Conservation (phyloP, 2,888 invertebrate genomes). For the Hypsopygia costalis region DNA sequence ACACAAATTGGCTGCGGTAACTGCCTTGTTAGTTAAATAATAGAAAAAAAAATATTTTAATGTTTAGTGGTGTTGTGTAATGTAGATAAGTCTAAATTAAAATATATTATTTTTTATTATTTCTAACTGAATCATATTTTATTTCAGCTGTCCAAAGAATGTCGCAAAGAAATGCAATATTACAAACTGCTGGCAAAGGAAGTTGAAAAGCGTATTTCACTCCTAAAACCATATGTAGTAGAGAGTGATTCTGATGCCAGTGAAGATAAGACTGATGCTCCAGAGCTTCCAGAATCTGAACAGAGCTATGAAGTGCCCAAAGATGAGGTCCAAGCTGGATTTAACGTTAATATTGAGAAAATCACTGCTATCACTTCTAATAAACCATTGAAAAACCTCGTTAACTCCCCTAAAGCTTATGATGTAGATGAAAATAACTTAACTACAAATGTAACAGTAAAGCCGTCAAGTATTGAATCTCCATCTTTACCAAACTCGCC, state of each 20-base stretch:
- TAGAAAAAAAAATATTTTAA: too few relatives aligned
- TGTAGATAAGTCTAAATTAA: too few relatives aligned
- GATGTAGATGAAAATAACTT: too few relatives aligned
- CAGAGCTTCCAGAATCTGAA: conserved; percentile 52
- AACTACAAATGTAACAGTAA: conserved; percentile 28
- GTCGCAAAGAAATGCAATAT: conserved; percentile 83
- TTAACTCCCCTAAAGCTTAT: conserved; percentile 12
- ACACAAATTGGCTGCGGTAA: too few relatives aligned
- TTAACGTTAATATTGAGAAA: too few relatives aligned
- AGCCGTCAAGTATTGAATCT: conserved; percentile 19
- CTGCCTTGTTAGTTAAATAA: too few relatives aligned
- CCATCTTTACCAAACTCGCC: conserved; percentile 30
- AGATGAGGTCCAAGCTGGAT: too few relatives aligned
- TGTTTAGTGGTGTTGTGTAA: conserved; percentile 12
- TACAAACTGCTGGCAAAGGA: conserved; percentile 84
- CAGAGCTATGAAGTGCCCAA: conserved; percentile 32
- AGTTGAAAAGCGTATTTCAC: conserved; percentile 79
- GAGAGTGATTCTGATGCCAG: conserved; percentile 43
- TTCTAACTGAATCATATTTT: conserved; percentile 13
- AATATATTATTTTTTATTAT: too few relatives aligned
- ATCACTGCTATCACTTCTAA: conserved; percentile 23
- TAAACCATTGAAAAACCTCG: conserved; percentile 17
- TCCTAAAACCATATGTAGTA: conserved; percentile 54
- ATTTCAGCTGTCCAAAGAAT: conserved; percentile 83
- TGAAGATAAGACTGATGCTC: conserved; percentile 50